Evolutionary conservation across 1,140 invertebrate species (phyloP), one percentile per base, ranked within the genome.

Genomic region (Spodoptera frugiperda): DNA sequence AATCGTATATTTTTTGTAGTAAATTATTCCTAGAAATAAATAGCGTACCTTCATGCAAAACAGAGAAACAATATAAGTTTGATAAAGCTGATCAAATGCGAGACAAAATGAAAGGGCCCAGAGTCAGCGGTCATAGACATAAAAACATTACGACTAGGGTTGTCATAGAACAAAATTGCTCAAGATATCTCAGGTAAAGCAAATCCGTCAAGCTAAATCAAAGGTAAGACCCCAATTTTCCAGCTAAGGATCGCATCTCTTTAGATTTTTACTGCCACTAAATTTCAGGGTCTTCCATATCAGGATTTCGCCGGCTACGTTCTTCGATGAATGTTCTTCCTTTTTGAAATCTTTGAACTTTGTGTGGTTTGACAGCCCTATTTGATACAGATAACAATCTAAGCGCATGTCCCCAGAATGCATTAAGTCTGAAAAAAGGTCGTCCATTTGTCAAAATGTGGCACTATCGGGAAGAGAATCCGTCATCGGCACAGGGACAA

Each of bases 391-490:
- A 90, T 89, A 87, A 88, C 57, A 76, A 90, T 90, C 88, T 80
- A 82, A 83, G 78, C 81, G 85, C 82, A 87, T 78, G 84, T 80
- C 67, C 83, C 74, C 65, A 76, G 75, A 81, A 79, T 82, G 82
- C 80, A 87, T 91, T 91, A 88, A 89, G 84, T 77, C 83, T 80
- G 82, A 86, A 89, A 87, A 88, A 88, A 84, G 85, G 78, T 84
- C 82, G 55, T 76, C 85, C 82, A 92, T 93, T 93, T 92, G 87
- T 93, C 91, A 93, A 91, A 92, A 86, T 78, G 81, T 89, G 89
- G 84, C 84, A 84, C 78, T 89, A 92, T 92, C 90, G 78, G 87
- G 79, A 82, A 65, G 82, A 82, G 83, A 84, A 93, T 93, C 89
- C 90, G 89, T 93, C 91, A 93, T 92, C 91, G 85, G 81, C 71